These are phyloP conservation scores for Atopsyche davidsoni DNA, from an alignment of 1,140 invertebrate genomes.

Conservation along the genomic window DNA sequence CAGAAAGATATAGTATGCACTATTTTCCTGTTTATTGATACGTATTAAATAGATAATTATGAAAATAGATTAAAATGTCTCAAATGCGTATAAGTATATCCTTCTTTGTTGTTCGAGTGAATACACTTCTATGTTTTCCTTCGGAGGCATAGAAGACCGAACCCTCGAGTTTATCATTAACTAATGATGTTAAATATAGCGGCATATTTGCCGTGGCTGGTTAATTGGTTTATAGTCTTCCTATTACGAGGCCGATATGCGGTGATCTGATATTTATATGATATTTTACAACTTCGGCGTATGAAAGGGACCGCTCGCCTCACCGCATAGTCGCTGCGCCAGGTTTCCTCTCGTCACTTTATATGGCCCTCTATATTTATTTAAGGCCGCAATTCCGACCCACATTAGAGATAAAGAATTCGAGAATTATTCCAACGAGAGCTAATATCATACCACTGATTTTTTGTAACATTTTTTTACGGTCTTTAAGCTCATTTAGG, in stretches of 20 bases:
- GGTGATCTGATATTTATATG: slow-evolving; percentile 17
- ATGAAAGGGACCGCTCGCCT: slow-evolving; percentile 15
- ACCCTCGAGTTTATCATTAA: too few relatives aligned
- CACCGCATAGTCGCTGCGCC: background rate
- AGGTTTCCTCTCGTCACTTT: slow-evolving; percentile 8
- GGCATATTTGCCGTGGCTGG: background rate
- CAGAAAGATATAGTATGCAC: too few relatives aligned
- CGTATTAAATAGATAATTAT: too few relatives aligned
- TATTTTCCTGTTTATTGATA: too few relatives aligned
- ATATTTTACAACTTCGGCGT: slow-evolving; percentile 11
- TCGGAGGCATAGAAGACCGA: too few relatives aligned
- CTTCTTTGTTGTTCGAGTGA: too few relatives aligned
- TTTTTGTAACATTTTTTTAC: background rate
- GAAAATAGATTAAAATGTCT: too few relatives aligned
- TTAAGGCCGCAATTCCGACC: slow-evolving; percentile 11
- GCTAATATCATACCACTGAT: background rate
- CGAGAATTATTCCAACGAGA: background rate
- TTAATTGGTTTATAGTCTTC: slow-evolving; percentile 16
- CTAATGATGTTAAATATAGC: background rate
- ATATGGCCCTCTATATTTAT: slow-evolving; percentile 15
- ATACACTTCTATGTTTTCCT: too few relatives aligned
- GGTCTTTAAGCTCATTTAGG: background rate
- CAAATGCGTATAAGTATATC: too few relatives aligned
- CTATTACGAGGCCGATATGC: slow-evolving; percentile 8
- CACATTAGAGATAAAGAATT: slow-evolving; percentile 8